A percentile compares a stretch with the other conserved stretches of the same genome.
Conservation (phyloP, 2,113 vertebrate species). For the Benitochromis conjunctus region DNA sequence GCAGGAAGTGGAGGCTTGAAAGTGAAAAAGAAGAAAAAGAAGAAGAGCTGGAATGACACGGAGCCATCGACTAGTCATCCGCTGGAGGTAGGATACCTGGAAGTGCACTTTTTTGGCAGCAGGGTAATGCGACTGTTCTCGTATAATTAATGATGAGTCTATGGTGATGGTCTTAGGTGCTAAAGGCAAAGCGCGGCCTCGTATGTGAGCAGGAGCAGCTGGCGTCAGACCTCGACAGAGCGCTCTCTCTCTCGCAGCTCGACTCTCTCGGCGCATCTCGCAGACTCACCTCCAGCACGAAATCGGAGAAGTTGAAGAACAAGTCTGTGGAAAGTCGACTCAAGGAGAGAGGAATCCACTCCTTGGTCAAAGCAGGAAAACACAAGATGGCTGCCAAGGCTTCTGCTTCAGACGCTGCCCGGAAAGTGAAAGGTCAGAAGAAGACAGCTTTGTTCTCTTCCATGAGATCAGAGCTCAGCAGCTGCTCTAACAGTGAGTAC, state of each 20-base stretch:
- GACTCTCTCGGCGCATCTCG: conserved; percentile 75
- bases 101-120: not conserved
- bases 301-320: conserved; percentile 49
- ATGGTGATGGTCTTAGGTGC: conserved; percentile 51
- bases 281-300: conserved; percentile 18
- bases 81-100: conserved; percentile 78
- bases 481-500: conserved; percentile 95
- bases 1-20: conserved; percentile 48
- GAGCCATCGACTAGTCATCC: conserved; percentile 77
- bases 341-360: conserved; percentile 76
- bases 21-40: conserved; percentile 79
- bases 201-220: conserved; percentile 89
- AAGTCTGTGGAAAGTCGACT: conserved; percentile 76
- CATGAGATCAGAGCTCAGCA: conserved; percentile 92
- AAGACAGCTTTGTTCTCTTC: conserved; percentile 82
- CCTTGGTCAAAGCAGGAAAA: conserved; percentile 83
- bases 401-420: conserved; percentile 77
- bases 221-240: conserved; percentile 90
- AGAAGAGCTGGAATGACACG: conserved; percentile 83
- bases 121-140: rapidly evolving
- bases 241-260: conserved; percentile 90
- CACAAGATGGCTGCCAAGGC: conserved; percentile 81
- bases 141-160: not conserved
- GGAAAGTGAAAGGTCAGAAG: conserved; percentile 85
- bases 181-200: conserved; percentile 81